phyloP scores from a whole-genome alignment of 2,113 vertebrate species.

The Ursus arctos region DNA sequence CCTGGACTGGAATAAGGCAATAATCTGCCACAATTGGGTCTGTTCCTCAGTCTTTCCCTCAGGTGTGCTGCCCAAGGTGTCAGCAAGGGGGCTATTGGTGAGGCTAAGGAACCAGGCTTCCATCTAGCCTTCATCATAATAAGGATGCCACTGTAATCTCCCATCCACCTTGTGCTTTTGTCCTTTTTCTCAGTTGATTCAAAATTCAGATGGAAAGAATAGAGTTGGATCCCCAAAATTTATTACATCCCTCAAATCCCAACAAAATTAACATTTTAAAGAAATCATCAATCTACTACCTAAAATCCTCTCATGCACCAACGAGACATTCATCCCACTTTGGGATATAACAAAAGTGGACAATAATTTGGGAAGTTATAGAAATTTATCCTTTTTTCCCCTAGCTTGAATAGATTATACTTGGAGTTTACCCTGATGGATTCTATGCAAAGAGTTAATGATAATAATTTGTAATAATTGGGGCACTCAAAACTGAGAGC shows the following conservation, averaged over 20 bases:
- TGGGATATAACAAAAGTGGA: not conserved
- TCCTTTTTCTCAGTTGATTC: not conserved
- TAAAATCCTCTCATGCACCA: not conserved
- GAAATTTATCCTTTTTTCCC: not conserved
- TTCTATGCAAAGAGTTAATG: not conserved
- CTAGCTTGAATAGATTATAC: not conserved
- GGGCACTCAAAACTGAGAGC: not conserved
- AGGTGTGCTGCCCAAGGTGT: not conserved
- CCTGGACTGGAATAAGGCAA: not conserved
- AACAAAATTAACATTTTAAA: not conserved
- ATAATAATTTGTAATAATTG: constrained; percentile 27
- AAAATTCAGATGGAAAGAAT: not conserved
- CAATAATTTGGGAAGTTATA: not conserved
- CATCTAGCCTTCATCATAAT: not conserved
- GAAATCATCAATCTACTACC: not conserved
- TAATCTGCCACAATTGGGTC: not conserved
- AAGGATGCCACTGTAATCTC: not conserved
- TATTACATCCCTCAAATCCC: not conserved
- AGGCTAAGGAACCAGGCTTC: not conserved
- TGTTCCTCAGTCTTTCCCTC: not conserved
- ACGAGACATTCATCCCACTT: not conserved
- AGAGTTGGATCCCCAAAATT: not conserved
- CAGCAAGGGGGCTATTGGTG: too few relatives aligned
- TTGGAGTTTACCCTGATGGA: not conserved
- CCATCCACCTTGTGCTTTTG: not conserved